Conservation (phyloP, 2,888 invertebrate species). For the Dorcus hopei region DNA sequence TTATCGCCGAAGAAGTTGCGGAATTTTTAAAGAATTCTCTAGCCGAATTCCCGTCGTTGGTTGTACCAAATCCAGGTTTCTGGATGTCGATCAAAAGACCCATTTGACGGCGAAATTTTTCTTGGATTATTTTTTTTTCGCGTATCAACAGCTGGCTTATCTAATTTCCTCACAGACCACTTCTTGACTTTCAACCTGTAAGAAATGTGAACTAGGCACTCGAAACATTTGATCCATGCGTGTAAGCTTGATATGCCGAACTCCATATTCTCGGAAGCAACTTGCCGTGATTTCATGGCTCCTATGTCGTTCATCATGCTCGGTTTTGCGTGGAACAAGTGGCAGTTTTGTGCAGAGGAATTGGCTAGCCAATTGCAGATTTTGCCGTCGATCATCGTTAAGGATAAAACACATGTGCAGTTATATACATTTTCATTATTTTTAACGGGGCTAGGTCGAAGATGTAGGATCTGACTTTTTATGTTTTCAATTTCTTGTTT, state of each 20-base stretch:
- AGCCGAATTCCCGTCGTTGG: slow-evolving; percentile 3
- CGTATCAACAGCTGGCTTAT: background rate
- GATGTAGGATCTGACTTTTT: too few species aligned
- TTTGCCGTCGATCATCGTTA: too few species aligned
- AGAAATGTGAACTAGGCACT: slow-evolving; percentile 1
- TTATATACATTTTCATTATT: too few species aligned
- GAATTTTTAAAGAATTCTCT: background rate
- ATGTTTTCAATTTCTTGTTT: too few species aligned
- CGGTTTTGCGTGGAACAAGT: background rate
- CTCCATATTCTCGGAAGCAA: too few species aligned
- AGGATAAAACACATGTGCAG: too few species aligned
- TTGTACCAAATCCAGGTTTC: background rate
- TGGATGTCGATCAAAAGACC: background rate
- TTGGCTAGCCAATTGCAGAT: background rate
- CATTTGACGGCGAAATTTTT: background rate
- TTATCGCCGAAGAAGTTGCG: background rate
- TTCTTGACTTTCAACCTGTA: slow-evolving; percentile 1
- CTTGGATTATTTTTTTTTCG: background rate
- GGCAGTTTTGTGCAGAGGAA: background rate
- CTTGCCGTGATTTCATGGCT: too few species aligned
- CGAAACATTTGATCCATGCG: background rate
- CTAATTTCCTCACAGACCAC: background rate
- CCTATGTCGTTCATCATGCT: background rate
- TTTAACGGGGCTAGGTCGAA: too few species aligned
- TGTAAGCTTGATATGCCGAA: background rate